Base-by-base conservation (phyloP, 2,797 vertebrate genomes). In the Hephaestus fuliginosus region DNA sequence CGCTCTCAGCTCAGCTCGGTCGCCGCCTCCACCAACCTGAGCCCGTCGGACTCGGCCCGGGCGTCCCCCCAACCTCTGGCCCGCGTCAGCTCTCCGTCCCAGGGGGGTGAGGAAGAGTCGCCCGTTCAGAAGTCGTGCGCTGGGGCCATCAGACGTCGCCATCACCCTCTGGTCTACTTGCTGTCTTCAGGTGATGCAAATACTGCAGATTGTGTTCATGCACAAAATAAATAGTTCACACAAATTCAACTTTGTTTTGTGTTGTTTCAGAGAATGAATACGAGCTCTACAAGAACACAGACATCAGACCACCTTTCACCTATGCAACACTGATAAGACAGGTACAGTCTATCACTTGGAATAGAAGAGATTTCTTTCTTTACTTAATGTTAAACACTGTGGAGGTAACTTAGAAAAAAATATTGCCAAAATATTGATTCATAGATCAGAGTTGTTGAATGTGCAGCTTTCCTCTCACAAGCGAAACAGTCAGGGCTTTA, bases 241-340 rank as follows among this genome's bases (percentile, higher is more conserved):
- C 13, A 49, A 1, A 30, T 67, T 44, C 7, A 11, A 20, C 15
- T 43, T 9, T 36, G 8, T 48, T 41, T 22, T 3, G 1, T 83
- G 25, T 73, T 87, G 84, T 94, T 95, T 70, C 94, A 98, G 98
- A 98, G 92, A 97, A 97, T 91, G 97, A 97, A 92, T 97, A 96
- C 48, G 97, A 98, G 91, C 97, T 99, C 94, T 98, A 98, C 95
- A 98, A 96, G 96, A 98, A 97, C 90, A 96, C 96, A 73, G 97
- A 99, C 85, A 96, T 98, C 93, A 97, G 97, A 93, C 98, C 98
- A 82, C 98, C 98, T 39, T 99, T 98, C 93, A 99, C 98, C 92
- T 99, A 99, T 90, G 98, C 98, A 91, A 98, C 97, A 81, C 97
- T 99, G 93, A 99, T 99, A 92, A 96, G 98, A 95, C 98, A 99